A percentile compares a stretch with the other conserved stretches of the same genome.
Conservation (phyloP, 2,797 vertebrate species). For the Falco rusticolus region DNA sequence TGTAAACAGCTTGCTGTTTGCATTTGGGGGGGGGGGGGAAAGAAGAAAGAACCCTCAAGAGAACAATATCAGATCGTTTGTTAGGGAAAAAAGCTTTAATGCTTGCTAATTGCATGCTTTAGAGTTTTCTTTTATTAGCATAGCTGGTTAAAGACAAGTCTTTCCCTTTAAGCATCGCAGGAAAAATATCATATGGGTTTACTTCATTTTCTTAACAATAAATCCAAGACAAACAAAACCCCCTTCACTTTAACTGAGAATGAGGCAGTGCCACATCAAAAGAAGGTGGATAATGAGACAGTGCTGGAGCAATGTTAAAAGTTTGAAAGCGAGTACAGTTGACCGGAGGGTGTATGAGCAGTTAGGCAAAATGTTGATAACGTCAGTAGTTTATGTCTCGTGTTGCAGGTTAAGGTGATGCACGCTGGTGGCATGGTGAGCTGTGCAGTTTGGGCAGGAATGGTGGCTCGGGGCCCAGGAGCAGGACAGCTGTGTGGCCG, state of each 20-base stretch:
- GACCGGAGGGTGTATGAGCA: background rate
- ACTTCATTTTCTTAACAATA: background rate
- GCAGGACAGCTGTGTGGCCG: rapidly evolving
- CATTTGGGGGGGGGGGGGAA: background rate
- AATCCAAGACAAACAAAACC: rapidly evolving
- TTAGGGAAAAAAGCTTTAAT: background rate
- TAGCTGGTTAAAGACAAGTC: background rate
- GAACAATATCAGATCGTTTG: background rate
- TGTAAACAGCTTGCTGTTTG: background rate
- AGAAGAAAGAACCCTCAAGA: background rate
- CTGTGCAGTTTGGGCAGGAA: rapidly evolving
- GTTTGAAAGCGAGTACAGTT: background rate
- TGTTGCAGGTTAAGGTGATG: background rate
- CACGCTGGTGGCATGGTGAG: rapidly evolving
- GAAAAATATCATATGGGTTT: background rate
- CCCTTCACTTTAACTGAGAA: background rate
- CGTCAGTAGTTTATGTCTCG: background rate
- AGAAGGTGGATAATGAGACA: background rate
- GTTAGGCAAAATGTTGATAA: background rate
- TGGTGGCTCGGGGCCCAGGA: rapidly evolving
- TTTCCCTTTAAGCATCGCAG: background rate
- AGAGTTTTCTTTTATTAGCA: background rate
- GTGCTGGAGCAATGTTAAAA: background rate
- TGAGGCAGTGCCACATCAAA: background rate
- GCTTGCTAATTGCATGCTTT: conserved; percentile 29